Conservation (phyloP, 2,113 vertebrate genomes). For the Cryptoleucopteryx plumbea region DNA sequence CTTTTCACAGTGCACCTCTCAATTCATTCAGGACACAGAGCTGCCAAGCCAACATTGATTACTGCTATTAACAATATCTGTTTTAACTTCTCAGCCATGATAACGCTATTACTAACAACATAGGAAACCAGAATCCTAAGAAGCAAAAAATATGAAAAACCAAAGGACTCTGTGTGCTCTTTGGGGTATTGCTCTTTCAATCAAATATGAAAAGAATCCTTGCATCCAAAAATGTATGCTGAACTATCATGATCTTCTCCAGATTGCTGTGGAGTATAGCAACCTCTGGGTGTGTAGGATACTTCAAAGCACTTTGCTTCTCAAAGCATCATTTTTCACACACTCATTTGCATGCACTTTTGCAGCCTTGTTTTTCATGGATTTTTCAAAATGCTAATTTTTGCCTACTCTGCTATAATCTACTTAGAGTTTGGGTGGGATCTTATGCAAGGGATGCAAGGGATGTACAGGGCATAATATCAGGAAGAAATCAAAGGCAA, state of each 20-base stretch:
- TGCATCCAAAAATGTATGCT: neutral
- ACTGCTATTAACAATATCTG: neutral
- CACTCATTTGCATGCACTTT: neutral
- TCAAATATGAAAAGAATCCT: neutral
- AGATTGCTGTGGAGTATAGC: neutral
- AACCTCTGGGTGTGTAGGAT: neutral
- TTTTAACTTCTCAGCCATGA: neutral
- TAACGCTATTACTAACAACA: neutral
- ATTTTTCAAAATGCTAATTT: slow-evolving; percentile 51
- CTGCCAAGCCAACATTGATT: slow-evolving; percentile 7
- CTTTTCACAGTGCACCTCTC: neutral
- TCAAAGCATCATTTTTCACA: neutral
- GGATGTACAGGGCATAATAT: slow-evolving; percentile 11
- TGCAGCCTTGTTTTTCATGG: neutral
- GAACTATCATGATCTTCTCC: neutral
- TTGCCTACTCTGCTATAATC: slow-evolving; percentile 18
- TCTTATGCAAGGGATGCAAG: neutral
- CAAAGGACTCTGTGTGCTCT: neutral
- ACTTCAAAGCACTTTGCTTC: slow-evolving; percentile 12
- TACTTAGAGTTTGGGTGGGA: neutral
- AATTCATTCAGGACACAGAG: neutral
- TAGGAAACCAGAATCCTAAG: neutral
- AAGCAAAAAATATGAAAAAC: neutral
- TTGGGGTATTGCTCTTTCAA: neutral
- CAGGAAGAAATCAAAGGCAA: slow-evolving; percentile 40